These are phyloP conservation scores for Melolontha melolontha DNA, from an alignment of 2,888 invertebrate genomes.

Conservation along the genomic window DNA sequence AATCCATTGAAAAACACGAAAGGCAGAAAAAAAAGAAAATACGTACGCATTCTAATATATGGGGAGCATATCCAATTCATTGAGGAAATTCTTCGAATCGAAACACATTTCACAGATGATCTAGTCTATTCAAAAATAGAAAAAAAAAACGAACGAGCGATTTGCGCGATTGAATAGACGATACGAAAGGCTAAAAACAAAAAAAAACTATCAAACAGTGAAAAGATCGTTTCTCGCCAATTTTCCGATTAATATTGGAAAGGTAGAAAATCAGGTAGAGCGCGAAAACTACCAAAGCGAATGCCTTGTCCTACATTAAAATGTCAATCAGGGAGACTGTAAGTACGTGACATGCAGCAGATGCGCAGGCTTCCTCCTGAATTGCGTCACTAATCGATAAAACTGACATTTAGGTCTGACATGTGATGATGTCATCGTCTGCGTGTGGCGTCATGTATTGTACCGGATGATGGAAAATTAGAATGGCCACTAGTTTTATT, in stretches of 20 bases:
- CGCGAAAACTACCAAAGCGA: slow-evolving; percentile 22
- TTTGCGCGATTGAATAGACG: background rate
- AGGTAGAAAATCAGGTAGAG: slow-evolving; percentile 32
- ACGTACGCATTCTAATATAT: slow-evolving; percentile 47
- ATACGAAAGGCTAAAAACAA: too few relatives aligned
- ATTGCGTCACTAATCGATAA: slow-evolving; percentile 51
- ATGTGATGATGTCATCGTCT: slow-evolving; percentile 9
- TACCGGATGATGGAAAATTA: background rate
- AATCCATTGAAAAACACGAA: background rate
- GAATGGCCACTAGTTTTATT: too few relatives aligned
- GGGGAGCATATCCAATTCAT: slow-evolving; percentile 32
- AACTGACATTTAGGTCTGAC: slow-evolving; percentile 18
- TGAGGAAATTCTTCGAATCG: slow-evolving; percentile 18
- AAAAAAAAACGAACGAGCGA: background rate
- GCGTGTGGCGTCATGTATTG: slow-evolving; percentile 39
- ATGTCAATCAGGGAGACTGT: slow-evolving; percentile 51
- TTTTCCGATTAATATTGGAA: background rate
- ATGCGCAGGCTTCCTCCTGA: slow-evolving; percentile 46
- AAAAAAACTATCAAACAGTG: slow-evolving; percentile 27
- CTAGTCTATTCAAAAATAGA: background rate
- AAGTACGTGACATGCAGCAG: slow-evolving; percentile 30
- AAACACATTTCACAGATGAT: slow-evolving; percentile 41
- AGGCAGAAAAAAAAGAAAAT: slow-evolving; percentile 29
- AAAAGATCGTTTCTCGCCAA: slow-evolving; percentile 20
- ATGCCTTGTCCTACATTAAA: slow-evolving; percentile 49